These are phyloP conservation scores for Champsocephalus esox DNA, from an alignment of 2,797 vertebrate genomes.

Conservation along the genomic window DNA sequence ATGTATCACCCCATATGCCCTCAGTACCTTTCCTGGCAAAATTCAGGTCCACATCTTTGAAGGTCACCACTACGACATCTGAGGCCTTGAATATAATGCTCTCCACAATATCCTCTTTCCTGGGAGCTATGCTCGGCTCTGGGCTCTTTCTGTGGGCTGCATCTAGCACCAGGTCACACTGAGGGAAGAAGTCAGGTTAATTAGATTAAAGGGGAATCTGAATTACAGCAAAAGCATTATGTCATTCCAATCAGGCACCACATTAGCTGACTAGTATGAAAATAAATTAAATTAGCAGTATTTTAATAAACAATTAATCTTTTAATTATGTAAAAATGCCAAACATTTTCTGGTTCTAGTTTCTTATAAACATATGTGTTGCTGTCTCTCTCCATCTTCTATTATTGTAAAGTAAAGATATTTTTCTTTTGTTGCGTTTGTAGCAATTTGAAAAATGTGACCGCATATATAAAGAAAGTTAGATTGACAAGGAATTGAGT, in stretches of 20 bases:
- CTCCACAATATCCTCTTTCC: slow-evolving; percentile 97
- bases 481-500: background rate
- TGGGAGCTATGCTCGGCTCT: slow-evolving; percentile 90
- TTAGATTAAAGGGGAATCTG: slow-evolving; percentile 3
- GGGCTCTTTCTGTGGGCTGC: slow-evolving; percentile 95
- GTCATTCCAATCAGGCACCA: background rate
- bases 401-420: background rate
- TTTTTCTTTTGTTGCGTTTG: background rate
- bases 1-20: slow-evolving; percentile 9
- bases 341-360: slow-evolving; percentile 1
- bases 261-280: background rate
- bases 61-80: slow-evolving; percentile 96
- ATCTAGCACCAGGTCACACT: slow-evolving; percentile 98
- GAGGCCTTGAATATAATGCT: slow-evolving; percentile 98
- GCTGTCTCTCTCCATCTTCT: background rate
- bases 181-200: slow-evolving; percentile 40
- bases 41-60: slow-evolving; percentile 98
- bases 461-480: slow-evolving; percentile 1
- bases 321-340: background rate
- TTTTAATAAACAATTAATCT: background rate
- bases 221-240: slow-evolving; percentile 5
- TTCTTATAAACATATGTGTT: background rate
- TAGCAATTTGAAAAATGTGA: background rate
- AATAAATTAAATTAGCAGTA: background rate
- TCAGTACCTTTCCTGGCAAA: slow-evolving; percentile 96